Conservation (phyloP, 2,797 vertebrate genomes). For the Cyprinella venusta region DNA sequence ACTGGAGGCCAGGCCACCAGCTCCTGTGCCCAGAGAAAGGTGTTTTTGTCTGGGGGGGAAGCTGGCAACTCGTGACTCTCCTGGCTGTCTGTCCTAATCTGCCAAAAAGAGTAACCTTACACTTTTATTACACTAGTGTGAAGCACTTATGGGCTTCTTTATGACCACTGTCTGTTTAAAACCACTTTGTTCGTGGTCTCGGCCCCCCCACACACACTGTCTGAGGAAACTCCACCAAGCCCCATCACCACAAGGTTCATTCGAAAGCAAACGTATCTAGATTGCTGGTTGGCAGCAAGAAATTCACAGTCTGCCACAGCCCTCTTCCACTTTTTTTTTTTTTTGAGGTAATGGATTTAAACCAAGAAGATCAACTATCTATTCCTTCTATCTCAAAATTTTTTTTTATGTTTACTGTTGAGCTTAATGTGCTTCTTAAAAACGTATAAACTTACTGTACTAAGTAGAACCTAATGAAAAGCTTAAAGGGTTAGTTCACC, state of each 20-base stretch:
- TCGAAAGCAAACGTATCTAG: conserved; percentile 38
- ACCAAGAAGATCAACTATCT: neutral
- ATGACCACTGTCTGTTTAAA: conserved; percentile 71
- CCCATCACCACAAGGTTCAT: conserved; percentile 32
- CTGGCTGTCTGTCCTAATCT: conserved; percentile 64
- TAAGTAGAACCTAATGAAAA: no score
- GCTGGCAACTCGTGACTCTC: conserved; percentile 65
- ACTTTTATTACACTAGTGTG: conserved; percentile 77
- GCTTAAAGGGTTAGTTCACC: no score
- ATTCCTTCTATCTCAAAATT: neutral
- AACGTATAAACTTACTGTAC: no score
- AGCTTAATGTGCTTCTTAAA: neutral
- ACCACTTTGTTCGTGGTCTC: conserved; percentile 63
- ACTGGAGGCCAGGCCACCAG: conserved; percentile 71
- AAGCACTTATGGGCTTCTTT: conserved; percentile 76
- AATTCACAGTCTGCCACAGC: conserved; percentile 10
- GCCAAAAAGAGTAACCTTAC: conserved; percentile 74
- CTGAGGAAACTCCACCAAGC: conserved; percentile 54
- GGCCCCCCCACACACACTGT: conserved; percentile 60
- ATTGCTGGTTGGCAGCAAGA: conserved; percentile 16
- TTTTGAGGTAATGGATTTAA: neutral
- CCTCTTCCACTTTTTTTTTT: conserved; percentile 9
- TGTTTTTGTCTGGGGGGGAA: conserved; percentile 80
- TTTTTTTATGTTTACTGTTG: neutral
- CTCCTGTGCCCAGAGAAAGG: conserved; percentile 75